Percentiles rank a stretch among this genome's conserved stretches.
Evolutionary conservation across 1,140 invertebrate genomes (phyloP).

Genomic region (Habropoda laboriosa): DNA sequence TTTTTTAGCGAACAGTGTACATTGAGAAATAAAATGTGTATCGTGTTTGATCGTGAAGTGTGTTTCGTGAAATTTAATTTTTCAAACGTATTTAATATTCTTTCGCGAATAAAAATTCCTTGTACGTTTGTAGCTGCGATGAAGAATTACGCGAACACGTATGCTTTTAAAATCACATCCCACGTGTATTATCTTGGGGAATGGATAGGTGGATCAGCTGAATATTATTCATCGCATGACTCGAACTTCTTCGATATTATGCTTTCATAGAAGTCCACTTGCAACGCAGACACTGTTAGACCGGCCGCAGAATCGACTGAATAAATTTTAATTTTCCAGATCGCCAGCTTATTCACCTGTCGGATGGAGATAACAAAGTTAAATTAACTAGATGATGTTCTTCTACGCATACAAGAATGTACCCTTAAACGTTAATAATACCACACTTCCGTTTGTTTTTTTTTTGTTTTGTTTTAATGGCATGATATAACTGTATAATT

Average conservation of each 20-base stretch:
- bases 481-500: no score
- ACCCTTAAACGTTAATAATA: no score
- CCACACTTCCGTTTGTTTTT: no score
- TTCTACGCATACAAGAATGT: no score
- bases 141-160: not conserved
- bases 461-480: no score
- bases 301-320: conserved; percentile 3
- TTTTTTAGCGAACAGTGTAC: no score
- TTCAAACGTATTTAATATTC: no score
- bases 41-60: no score
- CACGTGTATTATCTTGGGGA: not conserved
- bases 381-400: not conserved
- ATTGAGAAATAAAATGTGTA: no score
- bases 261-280: not conserved
- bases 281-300: not conserved
- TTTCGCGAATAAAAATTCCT: no score
- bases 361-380: not conserved
- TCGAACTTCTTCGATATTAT: conserved; percentile 18
- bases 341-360: not conserved
- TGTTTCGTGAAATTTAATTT: no score
- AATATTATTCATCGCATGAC: conserved; percentile 19
- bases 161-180: not conserved
- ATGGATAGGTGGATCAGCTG: not conserved
- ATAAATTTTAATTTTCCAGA: conserved; percentile 30
- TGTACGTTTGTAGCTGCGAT: not conserved